Evolutionary conservation across 64 coral and sea anemone species (phyloP).

Genomic region (Dendronephthya gigantea): DNA sequence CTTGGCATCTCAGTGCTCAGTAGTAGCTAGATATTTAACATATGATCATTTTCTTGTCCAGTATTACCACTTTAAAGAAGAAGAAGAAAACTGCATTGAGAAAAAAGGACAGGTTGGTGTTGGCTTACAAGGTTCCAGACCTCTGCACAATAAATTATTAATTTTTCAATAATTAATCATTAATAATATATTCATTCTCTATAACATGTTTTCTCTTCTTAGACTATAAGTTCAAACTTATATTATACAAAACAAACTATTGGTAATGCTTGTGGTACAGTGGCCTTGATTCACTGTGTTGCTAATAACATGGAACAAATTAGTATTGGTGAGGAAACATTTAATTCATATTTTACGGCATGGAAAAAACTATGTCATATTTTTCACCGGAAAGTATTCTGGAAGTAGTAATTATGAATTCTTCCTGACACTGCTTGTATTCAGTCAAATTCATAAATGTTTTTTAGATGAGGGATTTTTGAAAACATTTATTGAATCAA

Average conservation of each 20-base stretch:
- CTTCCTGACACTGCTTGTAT: too few species aligned
- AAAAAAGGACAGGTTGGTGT: slow-evolving; percentile 44
- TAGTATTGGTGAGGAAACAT: background rate
- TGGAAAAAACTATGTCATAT: background rate
- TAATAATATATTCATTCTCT: too few species aligned
- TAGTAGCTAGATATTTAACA: background rate
- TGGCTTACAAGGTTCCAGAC: too few species aligned
- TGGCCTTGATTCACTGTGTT: slow-evolving; percentile 84
- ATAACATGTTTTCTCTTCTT: background rate
- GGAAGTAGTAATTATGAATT: too few species aligned
- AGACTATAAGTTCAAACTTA: slow-evolving; percentile 73
- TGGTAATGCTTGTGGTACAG: slow-evolving; percentile 90
- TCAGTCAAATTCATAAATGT: too few species aligned
- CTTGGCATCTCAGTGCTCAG: too few species aligned
- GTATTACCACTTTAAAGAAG: slow-evolving; percentile 57
- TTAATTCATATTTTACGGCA: background rate
- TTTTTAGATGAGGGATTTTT: slow-evolving; percentile 57
- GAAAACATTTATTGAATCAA: slow-evolving; percentile 72
- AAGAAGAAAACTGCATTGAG: slow-evolving; percentile 34
- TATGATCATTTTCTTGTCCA: background rate
- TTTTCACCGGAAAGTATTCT: too few species aligned
- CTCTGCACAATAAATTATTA: too few species aligned
- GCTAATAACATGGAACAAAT: slow-evolving; percentile 65
- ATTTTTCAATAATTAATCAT: too few species aligned
- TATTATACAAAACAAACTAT: slow-evolving; percentile 95